Conservation (phyloP, 2,113 vertebrate species). For the Mormoops blainvillei region DNA sequence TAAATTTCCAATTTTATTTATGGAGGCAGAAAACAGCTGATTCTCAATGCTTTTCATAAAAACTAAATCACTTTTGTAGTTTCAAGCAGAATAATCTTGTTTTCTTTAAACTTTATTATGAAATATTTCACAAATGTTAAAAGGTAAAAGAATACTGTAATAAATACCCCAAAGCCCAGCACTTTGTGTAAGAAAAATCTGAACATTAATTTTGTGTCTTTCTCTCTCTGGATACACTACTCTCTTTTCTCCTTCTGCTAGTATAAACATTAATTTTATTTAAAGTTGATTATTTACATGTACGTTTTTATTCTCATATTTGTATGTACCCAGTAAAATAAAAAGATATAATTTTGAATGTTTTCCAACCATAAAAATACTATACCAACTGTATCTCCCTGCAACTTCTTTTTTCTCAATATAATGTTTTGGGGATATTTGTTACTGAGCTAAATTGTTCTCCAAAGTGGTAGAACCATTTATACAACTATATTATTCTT, state of each 20-base stretch:
- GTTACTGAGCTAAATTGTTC: slow-evolving; percentile 11
- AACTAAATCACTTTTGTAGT: slow-evolving; percentile 12
- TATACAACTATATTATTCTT: neutral
- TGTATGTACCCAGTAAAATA: neutral
- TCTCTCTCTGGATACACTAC: neutral
- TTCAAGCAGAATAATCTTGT: neutral
- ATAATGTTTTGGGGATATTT: neutral
- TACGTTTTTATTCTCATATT: neutral
- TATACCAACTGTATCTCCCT: neutral
- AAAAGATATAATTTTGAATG: neutral
- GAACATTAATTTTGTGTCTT: neutral
- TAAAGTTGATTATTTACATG: neutral
- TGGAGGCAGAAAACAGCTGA: slow-evolving; percentile 9
- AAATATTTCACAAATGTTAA: slow-evolving; percentile 17
- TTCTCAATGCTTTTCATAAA: neutral
- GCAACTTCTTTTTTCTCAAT: neutral
- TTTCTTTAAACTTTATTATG: slow-evolving; percentile 10
- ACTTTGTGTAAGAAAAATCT: neutral
- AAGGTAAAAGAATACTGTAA: neutral
- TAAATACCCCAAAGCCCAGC: neutral
- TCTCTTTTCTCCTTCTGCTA: neutral
- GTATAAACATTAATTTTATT: neutral
- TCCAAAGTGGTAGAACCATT: neutral
- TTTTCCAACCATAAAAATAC: neutral
- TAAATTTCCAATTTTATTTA: slow-evolving; percentile 38